Conservation (phyloP, 2,888 invertebrate species). For the Hyles lineata region DNA sequence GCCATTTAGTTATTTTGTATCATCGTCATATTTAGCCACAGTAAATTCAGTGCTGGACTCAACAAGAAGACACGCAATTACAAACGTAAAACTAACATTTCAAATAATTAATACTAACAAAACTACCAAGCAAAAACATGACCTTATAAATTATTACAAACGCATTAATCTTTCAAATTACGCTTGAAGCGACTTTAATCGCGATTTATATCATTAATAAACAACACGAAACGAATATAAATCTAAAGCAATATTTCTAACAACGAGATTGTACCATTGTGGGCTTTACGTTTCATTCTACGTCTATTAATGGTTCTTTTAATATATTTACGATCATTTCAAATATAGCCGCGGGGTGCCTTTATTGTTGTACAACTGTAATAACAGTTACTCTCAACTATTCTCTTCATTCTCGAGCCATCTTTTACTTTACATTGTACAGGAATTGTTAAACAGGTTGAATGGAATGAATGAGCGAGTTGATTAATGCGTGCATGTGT, state of each 20-base stretch:
- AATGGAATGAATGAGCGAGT: slow-evolving; percentile 7
- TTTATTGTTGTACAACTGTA: slow-evolving; percentile 23
- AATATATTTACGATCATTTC: slow-evolving; percentile 25
- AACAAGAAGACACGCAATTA: too few relatives aligned
- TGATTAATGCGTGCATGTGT: neutral
- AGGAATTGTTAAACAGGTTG: slow-evolving; percentile 7
- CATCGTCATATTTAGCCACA: too few relatives aligned
- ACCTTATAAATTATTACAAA: slow-evolving; percentile 15
- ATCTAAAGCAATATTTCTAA: slow-evolving; percentile 17
- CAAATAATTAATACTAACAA: neutral
- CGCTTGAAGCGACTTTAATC: slow-evolving; percentile 11
- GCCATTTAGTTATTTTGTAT: too few relatives aligned
- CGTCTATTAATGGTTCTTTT: slow-evolving; percentile 22
- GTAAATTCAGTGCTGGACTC: too few relatives aligned
- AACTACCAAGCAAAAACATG: slow-evolving; percentile 9
- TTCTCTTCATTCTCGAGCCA: neutral
- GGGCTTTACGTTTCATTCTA: neutral
- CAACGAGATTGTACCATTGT: slow-evolving; percentile 18
- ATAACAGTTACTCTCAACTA: slow-evolving; percentile 19
- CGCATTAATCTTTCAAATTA: slow-evolving; percentile 11
- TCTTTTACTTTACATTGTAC: slow-evolving; percentile 19
- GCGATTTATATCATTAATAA: slow-evolving; percentile 24
- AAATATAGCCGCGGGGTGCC: slow-evolving; percentile 19
- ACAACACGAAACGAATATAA: slow-evolving; percentile 6
- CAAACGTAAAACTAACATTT: too few relatives aligned